phyloP scores from a whole-genome alignment of 2,113 vertebrate species.

The Eulacestoma nigropectus region DNA sequence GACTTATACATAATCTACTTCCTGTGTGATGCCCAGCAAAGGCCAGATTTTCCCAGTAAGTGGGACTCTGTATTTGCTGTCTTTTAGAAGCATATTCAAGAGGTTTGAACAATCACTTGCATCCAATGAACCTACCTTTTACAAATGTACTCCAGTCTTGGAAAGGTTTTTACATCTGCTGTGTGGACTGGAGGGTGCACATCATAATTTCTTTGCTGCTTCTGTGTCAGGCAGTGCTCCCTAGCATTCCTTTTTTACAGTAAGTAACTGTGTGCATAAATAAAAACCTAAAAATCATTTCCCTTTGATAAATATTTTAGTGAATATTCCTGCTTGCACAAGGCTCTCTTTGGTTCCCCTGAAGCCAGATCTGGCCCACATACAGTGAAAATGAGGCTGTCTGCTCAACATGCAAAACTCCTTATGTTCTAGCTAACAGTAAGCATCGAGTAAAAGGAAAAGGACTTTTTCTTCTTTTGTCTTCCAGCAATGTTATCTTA shows the following conservation, averaged over 20 bases:
- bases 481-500: slow-evolving; percentile 33
- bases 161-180: neutral
- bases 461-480: slow-evolving; percentile 50
- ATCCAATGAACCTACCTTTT: neutral
- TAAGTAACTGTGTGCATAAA: slow-evolving; percentile 22
- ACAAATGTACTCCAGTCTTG: neutral
- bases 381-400: slow-evolving; percentile 36
- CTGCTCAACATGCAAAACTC: slow-evolving; percentile 33
- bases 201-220: neutral
- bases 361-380: slow-evolving; percentile 58
- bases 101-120: neutral
- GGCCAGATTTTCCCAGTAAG: neutral
- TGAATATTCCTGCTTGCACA: slow-evolving; percentile 4
- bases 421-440: slow-evolving; percentile 9
- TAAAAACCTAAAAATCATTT: slow-evolving; percentile 25
- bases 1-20: neutral
- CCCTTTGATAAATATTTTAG: slow-evolving; percentile 53
- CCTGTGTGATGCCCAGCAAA: neutral
- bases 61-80: neutral
- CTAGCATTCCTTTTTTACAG: neutral
- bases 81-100: neutral
- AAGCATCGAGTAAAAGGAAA: slow-evolving; percentile 32
- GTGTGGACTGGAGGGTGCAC: neutral
- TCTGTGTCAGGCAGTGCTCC: neutral
- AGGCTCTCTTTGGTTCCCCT: slow-evolving; percentile 13